These are phyloP conservation scores for Fragum sueziense DNA, from an alignment of 2,888 invertebrate species.

Conservation along the genomic window DNA sequence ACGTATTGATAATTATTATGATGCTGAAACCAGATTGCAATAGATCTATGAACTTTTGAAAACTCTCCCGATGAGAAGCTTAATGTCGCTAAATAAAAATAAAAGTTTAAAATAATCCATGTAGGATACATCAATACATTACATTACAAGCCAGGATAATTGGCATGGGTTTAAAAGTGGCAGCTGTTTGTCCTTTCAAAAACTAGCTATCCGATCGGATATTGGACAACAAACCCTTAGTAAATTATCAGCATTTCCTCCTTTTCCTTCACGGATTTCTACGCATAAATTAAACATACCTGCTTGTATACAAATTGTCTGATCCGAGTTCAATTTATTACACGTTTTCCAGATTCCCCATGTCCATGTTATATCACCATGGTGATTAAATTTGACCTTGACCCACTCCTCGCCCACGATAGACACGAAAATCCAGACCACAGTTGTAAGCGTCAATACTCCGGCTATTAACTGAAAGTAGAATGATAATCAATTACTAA, in stretches of 20 bases:
- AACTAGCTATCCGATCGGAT: too few relatives aligned
- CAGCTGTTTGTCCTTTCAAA: too few relatives aligned
- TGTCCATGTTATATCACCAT: conserved; percentile 52
- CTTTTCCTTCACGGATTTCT: background rate
- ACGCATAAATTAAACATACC: conserved; percentile 24
- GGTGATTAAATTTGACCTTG: conserved; percentile 62
- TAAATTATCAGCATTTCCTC: background rate
- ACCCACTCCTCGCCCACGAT: conserved; percentile 71
- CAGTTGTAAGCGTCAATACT: conserved; percentile 63
- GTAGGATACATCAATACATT: too few relatives aligned
- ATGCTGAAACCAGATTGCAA: too few relatives aligned
- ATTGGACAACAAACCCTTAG: too few relatives aligned
- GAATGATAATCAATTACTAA: background rate
- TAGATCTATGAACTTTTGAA: too few relatives aligned
- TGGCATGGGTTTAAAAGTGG: too few relatives aligned
- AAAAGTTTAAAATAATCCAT: too few relatives aligned
- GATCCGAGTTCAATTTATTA: conserved; percentile 35
- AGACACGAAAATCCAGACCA: conserved; percentile 64
- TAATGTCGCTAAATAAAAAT: too few relatives aligned
- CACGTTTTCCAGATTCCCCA: conserved; percentile 67
- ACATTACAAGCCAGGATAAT: too few relatives aligned
- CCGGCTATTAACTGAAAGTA: conserved; percentile 67
- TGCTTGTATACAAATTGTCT: conserved; percentile 47
- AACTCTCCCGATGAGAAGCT: too few relatives aligned
- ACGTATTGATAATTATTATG: too few relatives aligned